These are phyloP conservation scores for Sebastiscus albofasciatus DNA, from an alignment of 2,797 vertebrate species.

Conservation along the genomic window DNA sequence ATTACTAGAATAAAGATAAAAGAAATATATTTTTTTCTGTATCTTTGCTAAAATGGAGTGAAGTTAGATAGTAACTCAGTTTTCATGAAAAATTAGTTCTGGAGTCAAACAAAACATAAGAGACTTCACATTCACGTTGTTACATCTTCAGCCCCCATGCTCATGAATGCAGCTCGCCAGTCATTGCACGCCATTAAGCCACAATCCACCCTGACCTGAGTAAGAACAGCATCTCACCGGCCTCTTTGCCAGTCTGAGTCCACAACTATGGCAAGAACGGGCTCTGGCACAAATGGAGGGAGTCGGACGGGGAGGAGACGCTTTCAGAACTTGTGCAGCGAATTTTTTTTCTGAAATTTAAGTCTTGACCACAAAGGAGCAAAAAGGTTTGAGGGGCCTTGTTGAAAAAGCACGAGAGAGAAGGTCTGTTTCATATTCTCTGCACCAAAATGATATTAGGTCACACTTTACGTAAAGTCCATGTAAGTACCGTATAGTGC, in stretches of 20 bases:
- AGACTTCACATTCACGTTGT: slow-evolving; percentile 47
- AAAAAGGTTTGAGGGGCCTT: slow-evolving; percentile 64
- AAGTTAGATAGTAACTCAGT: background rate
- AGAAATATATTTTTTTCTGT: background rate
- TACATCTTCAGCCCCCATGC: slow-evolving; percentile 77
- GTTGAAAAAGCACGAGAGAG: slow-evolving; percentile 52
- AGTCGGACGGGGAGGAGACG: slow-evolving; percentile 62
- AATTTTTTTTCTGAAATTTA: slow-evolving; percentile 54
- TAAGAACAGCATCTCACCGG: slow-evolving; percentile 71
- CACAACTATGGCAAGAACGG: slow-evolving; percentile 68
- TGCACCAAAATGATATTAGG: slow-evolving; percentile 39
- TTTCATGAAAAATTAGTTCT: background rate
- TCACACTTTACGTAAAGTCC: slow-evolving; percentile 66
- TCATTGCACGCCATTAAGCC: slow-evolving; percentile 70
- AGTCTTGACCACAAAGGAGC: slow-evolving; percentile 53
- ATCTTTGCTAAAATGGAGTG: background rate
- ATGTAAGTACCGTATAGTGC: background rate
- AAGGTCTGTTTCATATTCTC: slow-evolving; percentile 62
- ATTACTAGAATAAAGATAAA: background rate
- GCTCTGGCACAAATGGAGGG: slow-evolving; percentile 72
- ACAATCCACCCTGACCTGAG: slow-evolving; percentile 59
- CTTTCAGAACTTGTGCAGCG: slow-evolving; percentile 58
- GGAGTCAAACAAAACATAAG: slow-evolving; percentile 2
- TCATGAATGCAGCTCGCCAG: slow-evolving; percentile 67
- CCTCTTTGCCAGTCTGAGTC: slow-evolving; percentile 69